Evolutionary conservation across 2,113 vertebrate species (phyloP), one percentile per base, ranked within the genome.

Genomic region (Equus przewalskii): DNA sequence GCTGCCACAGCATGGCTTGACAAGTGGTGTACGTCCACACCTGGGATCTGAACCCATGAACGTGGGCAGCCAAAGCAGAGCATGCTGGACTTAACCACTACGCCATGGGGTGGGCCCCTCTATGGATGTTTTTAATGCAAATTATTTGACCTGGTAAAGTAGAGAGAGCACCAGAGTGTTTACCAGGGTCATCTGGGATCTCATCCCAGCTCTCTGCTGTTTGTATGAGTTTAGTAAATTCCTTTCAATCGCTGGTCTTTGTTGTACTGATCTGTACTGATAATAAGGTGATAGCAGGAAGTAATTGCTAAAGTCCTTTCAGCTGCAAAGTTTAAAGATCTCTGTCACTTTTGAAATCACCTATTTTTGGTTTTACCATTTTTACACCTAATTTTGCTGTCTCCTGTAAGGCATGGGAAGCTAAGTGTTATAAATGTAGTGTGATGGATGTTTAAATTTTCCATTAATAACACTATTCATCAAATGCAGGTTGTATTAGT

Each of bases 381-480:
- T 76, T 95, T 92, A 88, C 0, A 83, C 10, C 58, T 96, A 80
- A 82, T 84, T 94, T 91, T 89, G 36, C 67, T 86, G 13, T 62
- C 75, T 92, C 87, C 70, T 84, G 1, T 72, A 88, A 88, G 49
- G 12, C 65, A 89, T 30, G 15, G n/a, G 69, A 60, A 90, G 33
- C 54, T 80, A 54, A 69, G 46, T 92, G n/a, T 80, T 92, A 82
- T 67, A 94, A 92, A 88, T 87, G 69, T 69, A 80, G 65, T 24
- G 8, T 84, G 76, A 95, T 93, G 33, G 64, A 90, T 97, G 22
- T 76, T 96, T 97, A 75, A 88, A 81, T 91, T 94, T 97, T 60
- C 76, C 58, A 97, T 90, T 97, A 86, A 82, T 82, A 94, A 92
- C 81, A 65, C 80, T 95, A 95, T 96, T 92, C 49, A 91, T 96